phyloP scores from a whole-genome alignment of 2,113 vertebrate species.

The Engystomops pustulosus region DNA sequence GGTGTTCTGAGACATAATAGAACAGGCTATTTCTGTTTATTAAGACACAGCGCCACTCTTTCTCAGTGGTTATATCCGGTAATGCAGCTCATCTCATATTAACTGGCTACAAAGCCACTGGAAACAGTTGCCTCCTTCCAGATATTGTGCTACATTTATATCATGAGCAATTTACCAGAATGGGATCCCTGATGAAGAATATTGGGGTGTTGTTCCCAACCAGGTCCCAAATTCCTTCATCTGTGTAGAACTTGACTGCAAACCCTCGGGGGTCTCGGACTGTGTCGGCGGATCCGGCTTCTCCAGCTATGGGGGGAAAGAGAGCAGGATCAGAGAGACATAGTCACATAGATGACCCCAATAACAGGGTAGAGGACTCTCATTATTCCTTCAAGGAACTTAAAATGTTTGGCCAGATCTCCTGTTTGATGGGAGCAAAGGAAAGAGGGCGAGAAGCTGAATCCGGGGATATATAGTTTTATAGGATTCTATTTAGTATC shows the following conservation, averaged over 20 bases:
- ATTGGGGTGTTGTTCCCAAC: constrained; percentile 96
- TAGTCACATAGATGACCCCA: no score
- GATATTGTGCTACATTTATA: no score
- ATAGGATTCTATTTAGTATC: not conserved
- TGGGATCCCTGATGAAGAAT: constrained; percentile 92
- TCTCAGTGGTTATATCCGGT: no score
- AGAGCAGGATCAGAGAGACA: not conserved
- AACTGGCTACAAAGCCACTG: no score
- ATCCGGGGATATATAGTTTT: not conserved
- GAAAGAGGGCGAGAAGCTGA: not conserved
- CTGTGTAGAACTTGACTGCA: constrained; percentile 94
- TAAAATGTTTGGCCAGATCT: not conserved
- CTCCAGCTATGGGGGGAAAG: constrained; percentile 79
- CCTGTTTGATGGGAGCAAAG: not conserved
- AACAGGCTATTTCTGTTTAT: no score
- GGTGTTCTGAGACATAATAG: no score
- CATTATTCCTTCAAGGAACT: not conserved
- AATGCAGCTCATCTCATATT: no score
- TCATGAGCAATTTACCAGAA: constrained; percentile 78
- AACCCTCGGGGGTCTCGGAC: constrained; percentile 95
- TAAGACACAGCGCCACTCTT: no score
- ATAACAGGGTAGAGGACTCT: not conserved
- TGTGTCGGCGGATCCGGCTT: constrained; percentile 91
- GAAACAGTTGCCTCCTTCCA: no score
- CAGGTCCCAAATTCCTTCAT: constrained; percentile 98